Conservation (phyloP, 2,888 invertebrate genomes). For the Acleris laterana region DNA sequence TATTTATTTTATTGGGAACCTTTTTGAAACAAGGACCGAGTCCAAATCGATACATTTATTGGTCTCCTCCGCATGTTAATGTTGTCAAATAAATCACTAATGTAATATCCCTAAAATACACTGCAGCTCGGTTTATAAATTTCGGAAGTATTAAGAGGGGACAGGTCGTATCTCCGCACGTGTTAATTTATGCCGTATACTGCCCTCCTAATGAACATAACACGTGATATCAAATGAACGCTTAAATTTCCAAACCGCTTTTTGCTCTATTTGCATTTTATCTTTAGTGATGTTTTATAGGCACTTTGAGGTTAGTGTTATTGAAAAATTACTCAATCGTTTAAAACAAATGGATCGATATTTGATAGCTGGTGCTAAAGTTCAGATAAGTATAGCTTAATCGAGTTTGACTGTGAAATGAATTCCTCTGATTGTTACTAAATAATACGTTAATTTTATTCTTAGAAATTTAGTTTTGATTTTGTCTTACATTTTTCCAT, state of each 20-base stretch:
- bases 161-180: conserved; percentile 44
- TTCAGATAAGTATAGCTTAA: no score
- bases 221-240: conserved; percentile 34
- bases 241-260: conserved; percentile 22
- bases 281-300: conserved; percentile 28
- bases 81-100: conserved; percentile 77
- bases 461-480: no score
- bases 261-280: conserved; percentile 32
- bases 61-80: conserved; percentile 66
- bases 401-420: no score
- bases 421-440: no score
- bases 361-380: no score
- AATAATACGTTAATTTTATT: no score
- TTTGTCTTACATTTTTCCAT: no score
- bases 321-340: conserved; percentile 8
- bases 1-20: conserved; percentile 63
- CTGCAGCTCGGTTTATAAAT: conserved; percentile 67
- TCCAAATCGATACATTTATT: conserved; percentile 72
- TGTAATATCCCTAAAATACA: conserved; percentile 72
- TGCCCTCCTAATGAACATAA: conserved; percentile 37
- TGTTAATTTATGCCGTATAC: conserved; percentile 38
- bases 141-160: conserved; percentile 67
- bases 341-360: no score
- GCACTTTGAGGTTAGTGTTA: conserved; percentile 8
- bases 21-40: conserved; percentile 71